Conservation (phyloP, 2,888 invertebrate species). For the Drosophila quinaria region DNA sequence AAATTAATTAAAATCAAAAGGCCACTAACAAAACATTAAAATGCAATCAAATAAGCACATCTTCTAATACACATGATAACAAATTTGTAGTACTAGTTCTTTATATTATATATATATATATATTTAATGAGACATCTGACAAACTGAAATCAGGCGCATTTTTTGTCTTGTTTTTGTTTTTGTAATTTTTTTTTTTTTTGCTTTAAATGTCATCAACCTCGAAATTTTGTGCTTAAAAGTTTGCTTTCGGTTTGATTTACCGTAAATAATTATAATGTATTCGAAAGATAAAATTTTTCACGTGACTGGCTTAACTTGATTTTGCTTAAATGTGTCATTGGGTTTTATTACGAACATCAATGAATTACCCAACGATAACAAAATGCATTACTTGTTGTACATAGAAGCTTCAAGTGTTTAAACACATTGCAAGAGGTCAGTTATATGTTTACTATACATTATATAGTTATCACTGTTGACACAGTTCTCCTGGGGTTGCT, state of each 20-base stretch:
- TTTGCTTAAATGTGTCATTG: slow-evolving; percentile 34
- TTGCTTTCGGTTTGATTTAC: slow-evolving; percentile 37
- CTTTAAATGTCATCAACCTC: slow-evolving; percentile 72
- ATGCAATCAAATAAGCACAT: slow-evolving; percentile 5
- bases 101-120: not conserved
- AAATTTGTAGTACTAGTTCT: not conserved
- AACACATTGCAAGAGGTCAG: slow-evolving; percentile 40
- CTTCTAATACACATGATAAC: not conserved
- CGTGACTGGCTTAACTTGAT: slow-evolving; percentile 44
- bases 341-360: slow-evolving; percentile 12
- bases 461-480: slow-evolving; percentile 7
- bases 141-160: slow-evolving; percentile 35
- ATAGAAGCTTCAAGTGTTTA: slow-evolving; percentile 10
- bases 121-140: slow-evolving; percentile 10
- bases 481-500: slow-evolving; percentile 5
- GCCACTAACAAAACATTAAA: slow-evolving; percentile 1
- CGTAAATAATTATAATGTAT: slow-evolving; percentile 43
- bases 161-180: no score
- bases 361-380: slow-evolving; percentile 15
- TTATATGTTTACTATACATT: slow-evolving; percentile 8
- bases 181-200: not conserved
- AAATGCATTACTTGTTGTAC: slow-evolving; percentile 16
- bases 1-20: slow-evolving; percentile 26
- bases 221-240: slow-evolving; percentile 42
- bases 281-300: slow-evolving; percentile 37